Percentiles rank a stretch among this genome's conserved stretches.
Conservation (phyloP, 2,888 invertebrate genomes). For the Neoaliturus tenellus region DNA sequence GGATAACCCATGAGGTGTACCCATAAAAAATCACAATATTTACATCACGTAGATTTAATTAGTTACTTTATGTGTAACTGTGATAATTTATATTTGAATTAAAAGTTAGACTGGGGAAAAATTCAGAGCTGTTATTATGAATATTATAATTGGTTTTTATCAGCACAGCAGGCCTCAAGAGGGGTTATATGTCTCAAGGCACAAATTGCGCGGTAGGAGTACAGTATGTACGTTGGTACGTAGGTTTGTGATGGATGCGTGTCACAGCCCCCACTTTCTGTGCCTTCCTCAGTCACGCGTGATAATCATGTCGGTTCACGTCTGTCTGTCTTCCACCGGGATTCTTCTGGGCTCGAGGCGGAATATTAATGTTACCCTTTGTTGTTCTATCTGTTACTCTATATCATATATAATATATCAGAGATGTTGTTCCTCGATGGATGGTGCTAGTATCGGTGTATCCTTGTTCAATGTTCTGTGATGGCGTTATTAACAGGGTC, state of each 20-base stretch:
- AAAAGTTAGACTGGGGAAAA: too few relatives aligned
- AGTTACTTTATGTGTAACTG: background rate
- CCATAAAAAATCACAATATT: background rate
- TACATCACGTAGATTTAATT: constrained; percentile 15
- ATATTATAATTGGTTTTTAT: background rate
- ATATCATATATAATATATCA: constrained; percentile 44
- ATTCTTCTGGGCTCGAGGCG: constrained; percentile 8
- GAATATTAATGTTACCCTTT: constrained; percentile 44
- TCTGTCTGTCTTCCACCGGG: constrained; percentile 48
- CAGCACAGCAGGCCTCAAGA: background rate
- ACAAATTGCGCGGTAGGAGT: background rate
- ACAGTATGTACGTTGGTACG: background rate
- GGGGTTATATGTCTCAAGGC: background rate
- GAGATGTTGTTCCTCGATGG: constrained; percentile 51
- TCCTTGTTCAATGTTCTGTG: constrained; percentile 53
- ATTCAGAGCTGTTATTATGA: too few relatives aligned
- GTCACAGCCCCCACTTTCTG: constrained; percentile 56
- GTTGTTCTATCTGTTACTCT: constrained; percentile 35
- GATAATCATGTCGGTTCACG: constrained; percentile 10
- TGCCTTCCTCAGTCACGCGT: constrained; percentile 55
- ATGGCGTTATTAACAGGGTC: constrained; percentile 53
- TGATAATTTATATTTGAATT: background rate
- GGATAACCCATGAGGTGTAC: background rate
- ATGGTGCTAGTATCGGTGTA: constrained; percentile 55
- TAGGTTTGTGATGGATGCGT: constrained; percentile 34